phyloP scores from a whole-genome alignment of 2,113 vertebrate species.

The Nothocercus julius region DNA sequence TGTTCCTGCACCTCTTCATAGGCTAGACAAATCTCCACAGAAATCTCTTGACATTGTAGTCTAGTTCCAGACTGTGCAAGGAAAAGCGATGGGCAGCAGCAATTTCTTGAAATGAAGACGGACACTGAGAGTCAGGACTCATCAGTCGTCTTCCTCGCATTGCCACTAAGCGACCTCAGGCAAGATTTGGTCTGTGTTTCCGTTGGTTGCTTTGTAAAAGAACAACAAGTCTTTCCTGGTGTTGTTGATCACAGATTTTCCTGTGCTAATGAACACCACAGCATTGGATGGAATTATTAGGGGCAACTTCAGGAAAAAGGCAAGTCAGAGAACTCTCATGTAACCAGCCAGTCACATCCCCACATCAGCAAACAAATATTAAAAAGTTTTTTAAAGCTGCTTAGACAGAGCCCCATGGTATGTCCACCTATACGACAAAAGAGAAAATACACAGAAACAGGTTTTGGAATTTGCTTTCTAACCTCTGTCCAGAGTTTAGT shows the following conservation, averaged over 20 bases:
- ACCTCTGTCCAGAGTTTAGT: not conserved
- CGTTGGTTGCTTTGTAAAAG: not conserved
- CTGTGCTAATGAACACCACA: not conserved
- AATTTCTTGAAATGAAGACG: not conserved
- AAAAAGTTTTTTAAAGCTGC: not conserved
- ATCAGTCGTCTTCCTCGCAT: not conserved
- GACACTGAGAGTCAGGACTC: not conserved
- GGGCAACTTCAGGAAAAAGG: not conserved
- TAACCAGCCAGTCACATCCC: not conserved
- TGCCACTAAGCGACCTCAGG: not conserved
- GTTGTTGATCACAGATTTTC: not conserved
- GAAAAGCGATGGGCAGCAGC: not conserved
- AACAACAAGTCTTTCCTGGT: not conserved
- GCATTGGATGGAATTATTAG: not conserved
- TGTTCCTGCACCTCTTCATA: not conserved
- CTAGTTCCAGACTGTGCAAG: not conserved
- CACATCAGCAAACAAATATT: not conserved
- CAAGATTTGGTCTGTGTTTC: not conserved
- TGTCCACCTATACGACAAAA: fast-evolving
- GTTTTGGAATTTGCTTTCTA: not conserved
- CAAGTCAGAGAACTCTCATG: not conserved
- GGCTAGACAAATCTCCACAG: not conserved
- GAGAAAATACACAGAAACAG: not conserved
- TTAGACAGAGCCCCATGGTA: not conserved
- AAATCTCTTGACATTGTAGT: not conserved